These are phyloP conservation scores for Chydorus sphaericus DNA, from an alignment of 2,888 invertebrate species.

Conservation along the genomic window DNA sequence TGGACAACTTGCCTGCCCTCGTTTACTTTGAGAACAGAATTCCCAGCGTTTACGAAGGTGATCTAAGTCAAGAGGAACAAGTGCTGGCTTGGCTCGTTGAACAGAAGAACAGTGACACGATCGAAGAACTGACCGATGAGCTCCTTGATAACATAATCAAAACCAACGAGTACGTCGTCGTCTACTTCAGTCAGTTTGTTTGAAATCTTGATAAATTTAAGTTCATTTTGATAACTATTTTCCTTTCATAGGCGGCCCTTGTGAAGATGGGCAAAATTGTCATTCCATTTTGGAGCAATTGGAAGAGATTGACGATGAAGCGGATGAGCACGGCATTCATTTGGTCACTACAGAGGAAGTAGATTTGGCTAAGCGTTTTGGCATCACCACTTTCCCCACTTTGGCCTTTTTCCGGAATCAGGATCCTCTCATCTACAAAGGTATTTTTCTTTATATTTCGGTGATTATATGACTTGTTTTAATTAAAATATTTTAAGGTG, in stretches of 20 bases:
- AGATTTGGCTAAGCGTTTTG: slow-evolving; percentile 58
- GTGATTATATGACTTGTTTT: no score
- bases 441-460: slow-evolving; percentile 26
- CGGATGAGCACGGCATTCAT: slow-evolving; percentile 82
- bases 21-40: slow-evolving; percentile 52
- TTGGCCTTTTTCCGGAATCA: slow-evolving; percentile 82
- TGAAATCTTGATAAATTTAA: neutral
- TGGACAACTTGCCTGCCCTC: slow-evolving; percentile 63
- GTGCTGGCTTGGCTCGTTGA: slow-evolving; percentile 76
- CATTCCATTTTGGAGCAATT: slow-evolving; percentile 69
- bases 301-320: slow-evolving; percentile 82
- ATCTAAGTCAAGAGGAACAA: slow-evolving; percentile 79
- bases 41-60: slow-evolving; percentile 19
- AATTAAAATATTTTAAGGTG: no score
- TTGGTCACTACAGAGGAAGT: slow-evolving; percentile 85
- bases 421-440: slow-evolving; percentile 67
- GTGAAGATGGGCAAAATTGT: slow-evolving; percentile 57
- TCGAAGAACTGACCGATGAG: slow-evolving; percentile 87
- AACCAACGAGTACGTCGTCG: slow-evolving; percentile 85
- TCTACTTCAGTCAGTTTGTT: slow-evolving; percentile 62
- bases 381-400: slow-evolving; percentile 68
- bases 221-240: slow-evolving; percentile 18
- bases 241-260: slow-evolving; percentile 24
- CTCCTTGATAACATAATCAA: slow-evolving; percentile 69
- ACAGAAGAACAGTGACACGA: slow-evolving; percentile 77